Conservation (phyloP, 2,888 invertebrate genomes). For the Ditylenchus weischeri region DNA sequence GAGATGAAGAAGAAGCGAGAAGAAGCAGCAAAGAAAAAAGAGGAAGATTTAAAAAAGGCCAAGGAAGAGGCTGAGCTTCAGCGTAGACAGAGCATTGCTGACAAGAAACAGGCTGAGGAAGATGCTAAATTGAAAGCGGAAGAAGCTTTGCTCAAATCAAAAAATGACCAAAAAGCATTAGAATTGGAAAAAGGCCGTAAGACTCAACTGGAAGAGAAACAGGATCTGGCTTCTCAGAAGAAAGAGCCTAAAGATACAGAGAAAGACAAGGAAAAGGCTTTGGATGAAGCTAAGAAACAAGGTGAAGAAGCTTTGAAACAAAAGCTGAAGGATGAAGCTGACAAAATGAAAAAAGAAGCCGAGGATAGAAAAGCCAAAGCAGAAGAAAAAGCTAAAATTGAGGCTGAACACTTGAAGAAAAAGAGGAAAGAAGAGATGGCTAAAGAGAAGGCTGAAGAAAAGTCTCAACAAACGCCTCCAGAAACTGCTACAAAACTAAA, state of each 20-base stretch:
- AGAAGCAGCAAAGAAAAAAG: slow-evolving; percentile 22
- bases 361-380: slow-evolving; percentile 27
- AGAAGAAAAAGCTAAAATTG: slow-evolving; percentile 32
- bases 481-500: slow-evolving; percentile 20
- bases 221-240: slow-evolving; percentile 31
- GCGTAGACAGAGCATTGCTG: not conserved
- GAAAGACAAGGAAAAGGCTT: slow-evolving; percentile 29
- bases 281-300: slow-evolving; percentile 3
- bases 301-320: not conserved
- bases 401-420: slow-evolving; percentile 31
- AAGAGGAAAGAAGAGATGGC: too few relatives aligned
- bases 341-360: slow-evolving; percentile 14
- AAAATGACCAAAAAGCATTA: not conserved
- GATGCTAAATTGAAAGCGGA: slow-evolving; percentile 3
- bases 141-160: slow-evolving; percentile 13
- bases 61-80: slow-evolving; percentile 26
- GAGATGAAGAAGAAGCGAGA: slow-evolving; percentile 15
- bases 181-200: too few relatives aligned
- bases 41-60: slow-evolving; percentile 26
- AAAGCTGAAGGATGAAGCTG: slow-evolving; percentile 24
- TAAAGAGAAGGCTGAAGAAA: slow-evolving; percentile 18
- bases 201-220: slow-evolving; percentile 21
- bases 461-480: slow-evolving; percentile 23
- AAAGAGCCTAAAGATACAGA: slow-evolving; percentile 18
- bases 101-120: not conserved